A percentile compares a stretch with the other conserved stretches of the same genome.
phyloP scores from a whole-genome alignment of 2,797 vertebrate genomes.

The Gallinago nigripennis region DNA sequence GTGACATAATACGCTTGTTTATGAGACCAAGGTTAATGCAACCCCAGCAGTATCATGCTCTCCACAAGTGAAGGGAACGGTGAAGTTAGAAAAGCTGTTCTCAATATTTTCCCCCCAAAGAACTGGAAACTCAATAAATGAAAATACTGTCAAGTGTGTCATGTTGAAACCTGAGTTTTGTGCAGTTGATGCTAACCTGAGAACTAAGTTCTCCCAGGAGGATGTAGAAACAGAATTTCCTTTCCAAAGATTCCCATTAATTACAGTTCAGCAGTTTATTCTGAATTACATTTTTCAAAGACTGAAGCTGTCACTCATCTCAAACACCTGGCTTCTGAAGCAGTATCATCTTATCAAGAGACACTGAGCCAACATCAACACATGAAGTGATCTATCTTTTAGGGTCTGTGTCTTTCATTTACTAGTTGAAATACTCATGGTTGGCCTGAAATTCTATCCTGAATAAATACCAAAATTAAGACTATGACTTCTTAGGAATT shows the following conservation, averaged over 20 bases:
- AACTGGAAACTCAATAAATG: not conserved
- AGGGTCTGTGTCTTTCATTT: not conserved
- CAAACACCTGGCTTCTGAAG: not conserved
- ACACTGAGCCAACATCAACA: not conserved
- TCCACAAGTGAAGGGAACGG: not conserved
- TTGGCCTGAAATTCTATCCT: not conserved
- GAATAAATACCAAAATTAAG: not conserved
- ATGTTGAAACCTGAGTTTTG: not conserved
- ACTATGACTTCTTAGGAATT: not conserved
- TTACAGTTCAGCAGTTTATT: not conserved
- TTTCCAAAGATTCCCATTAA: not conserved
- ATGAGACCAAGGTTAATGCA: not conserved
- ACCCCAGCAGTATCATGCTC: not conserved
- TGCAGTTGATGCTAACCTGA: not conserved
- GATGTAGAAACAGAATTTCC: not conserved
- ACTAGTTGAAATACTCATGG: accelerated
- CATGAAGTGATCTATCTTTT: not conserved
- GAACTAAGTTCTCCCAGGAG: not conserved
- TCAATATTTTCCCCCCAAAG: not conserved
- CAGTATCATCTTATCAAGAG: not conserved
- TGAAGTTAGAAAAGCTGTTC: not conserved
- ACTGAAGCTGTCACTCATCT: not conserved
- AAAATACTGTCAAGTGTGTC: not conserved
- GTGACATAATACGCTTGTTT: not conserved
- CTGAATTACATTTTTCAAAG: not conserved